phyloP scores from a whole-genome alignment of 2,888 invertebrate genomes.

The Stictocephala bisonia region DNA sequence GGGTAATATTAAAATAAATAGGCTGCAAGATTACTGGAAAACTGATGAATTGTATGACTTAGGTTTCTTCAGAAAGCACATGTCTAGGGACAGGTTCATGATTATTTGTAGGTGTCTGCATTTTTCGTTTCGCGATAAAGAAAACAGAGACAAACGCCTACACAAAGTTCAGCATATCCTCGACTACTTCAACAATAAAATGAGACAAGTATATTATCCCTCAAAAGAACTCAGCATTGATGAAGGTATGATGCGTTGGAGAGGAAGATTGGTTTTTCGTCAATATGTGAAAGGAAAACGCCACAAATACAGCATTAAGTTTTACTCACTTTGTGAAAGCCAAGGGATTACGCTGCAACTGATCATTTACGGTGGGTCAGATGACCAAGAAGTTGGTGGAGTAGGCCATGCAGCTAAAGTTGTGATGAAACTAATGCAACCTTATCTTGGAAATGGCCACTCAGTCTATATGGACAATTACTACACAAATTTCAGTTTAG shows the following conservation, averaged over 20 bases:
- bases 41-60: neutral
- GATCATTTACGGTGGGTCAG: constrained; percentile 11
- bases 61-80: neutral
- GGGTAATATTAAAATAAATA: constrained; percentile 18
- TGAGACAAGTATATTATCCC: constrained; percentile 49
- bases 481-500: constrained; percentile 4
- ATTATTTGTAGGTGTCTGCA: constrained; percentile 10
- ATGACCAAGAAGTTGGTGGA: neutral
- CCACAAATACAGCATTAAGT: constrained; percentile 1
- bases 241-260: constrained; percentile 49
- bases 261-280: constrained; percentile 57
- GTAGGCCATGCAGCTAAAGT: constrained; percentile 21
- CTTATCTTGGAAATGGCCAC: constrained; percentile 17
- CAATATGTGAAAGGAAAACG: constrained; percentile 12
- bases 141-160: neutral
- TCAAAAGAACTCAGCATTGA: constrained; percentile 48
- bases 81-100: constrained; percentile 24
- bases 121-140: neutral
- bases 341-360: constrained; percentile 10
- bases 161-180: constrained; percentile 54
- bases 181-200: constrained; percentile 51
- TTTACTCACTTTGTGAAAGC: constrained; percentile 15
- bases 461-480: constrained; percentile 11
- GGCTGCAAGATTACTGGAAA: constrained; percentile 30
- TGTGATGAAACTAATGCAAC: constrained; percentile 16